Base-by-base conservation (phyloP, 2,113 vertebrate species). In the Drymodes brunneopygia region DNA sequence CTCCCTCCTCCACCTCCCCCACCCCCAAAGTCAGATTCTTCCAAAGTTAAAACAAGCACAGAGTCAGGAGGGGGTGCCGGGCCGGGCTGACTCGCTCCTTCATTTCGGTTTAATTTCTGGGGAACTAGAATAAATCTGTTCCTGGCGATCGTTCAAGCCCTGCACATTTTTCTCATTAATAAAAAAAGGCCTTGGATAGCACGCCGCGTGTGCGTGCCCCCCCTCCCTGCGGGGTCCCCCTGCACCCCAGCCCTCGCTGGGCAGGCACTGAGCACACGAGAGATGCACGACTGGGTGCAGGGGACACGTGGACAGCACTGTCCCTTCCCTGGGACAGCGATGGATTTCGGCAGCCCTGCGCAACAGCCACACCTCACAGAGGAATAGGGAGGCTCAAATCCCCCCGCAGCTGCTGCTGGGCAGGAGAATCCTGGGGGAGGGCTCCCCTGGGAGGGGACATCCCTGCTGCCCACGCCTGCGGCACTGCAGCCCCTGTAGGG, bases 131-230 rank as follows among this genome's bases (percentile, higher is more conserved):
- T 97, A 97, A 97, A 97, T 97, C 96, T 96, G 97, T 95, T 95
- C 96, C 96, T 97, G 98, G 98, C 97, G 96, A 98, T 97, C 96
- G 95, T 97, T 98, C 98, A 98, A 98, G 95, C 96, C 94, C 96
- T 93, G 97, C 98, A 98, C 97, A 98, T 98, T 98, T 98, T 98
- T 98, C 98, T 98, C 97, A 98, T 98, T 98, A 98, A 98, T 98
- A 97, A 97, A 97, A 91, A 97, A 98, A 96, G 97, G 96, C 95
- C 97, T 98, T 96, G 95, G 96, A 97, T 98, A 97, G 97, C 96
- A 90, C 40, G 80, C 96, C 66, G 90, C 8, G 54, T 89, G 93
- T 97, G 94, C 67, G 44, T 91, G 96, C 91, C 69, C 95, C 94
- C 95, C 88, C 70, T 38, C 54, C 44, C 84, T 18, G 15, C 25